Conservation (phyloP, 2,888 invertebrate species). For the Hylaea fasciaria region DNA sequence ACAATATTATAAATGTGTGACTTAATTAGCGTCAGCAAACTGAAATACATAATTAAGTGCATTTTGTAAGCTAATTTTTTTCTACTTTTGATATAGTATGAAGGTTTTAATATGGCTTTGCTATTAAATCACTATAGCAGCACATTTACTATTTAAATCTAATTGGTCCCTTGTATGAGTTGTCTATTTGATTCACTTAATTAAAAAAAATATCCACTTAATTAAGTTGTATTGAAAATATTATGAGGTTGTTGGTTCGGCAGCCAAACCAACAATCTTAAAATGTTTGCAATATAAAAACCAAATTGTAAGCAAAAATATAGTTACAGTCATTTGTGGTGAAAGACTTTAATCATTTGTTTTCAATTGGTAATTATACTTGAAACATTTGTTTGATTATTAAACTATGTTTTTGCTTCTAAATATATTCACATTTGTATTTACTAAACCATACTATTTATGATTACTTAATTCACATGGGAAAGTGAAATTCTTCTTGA, state of each 20-base stretch:
- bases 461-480: constrained; percentile 3
- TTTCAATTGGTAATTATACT: too few species aligned
- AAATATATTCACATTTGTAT: constrained; percentile 23
- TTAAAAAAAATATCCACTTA: background rate
- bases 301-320: constrained; percentile 19
- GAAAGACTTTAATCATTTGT: too few species aligned
- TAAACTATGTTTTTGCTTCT: constrained; percentile 21
- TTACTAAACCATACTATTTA: constrained; percentile 14
- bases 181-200: constrained; percentile 10
- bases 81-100: background rate
- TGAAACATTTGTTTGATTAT: too few species aligned
- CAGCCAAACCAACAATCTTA: background rate
- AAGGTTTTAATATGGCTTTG: constrained; percentile 2
- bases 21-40: too few species aligned
- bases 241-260: constrained; percentile 1
- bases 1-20: too few species aligned
- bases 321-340: background rate
- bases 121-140: constrained; percentile 16
- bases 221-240: constrained; percentile 14
- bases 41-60: background rate
- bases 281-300: constrained; percentile 8
- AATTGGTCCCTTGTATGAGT: background rate
- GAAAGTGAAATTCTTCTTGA: constrained; percentile 5
- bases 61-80: constrained; percentile 2
- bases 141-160: constrained; percentile 21